phyloP scores from a whole-genome alignment of 2,888 invertebrate genomes.

The Cryptocephalus primarius region DNA sequence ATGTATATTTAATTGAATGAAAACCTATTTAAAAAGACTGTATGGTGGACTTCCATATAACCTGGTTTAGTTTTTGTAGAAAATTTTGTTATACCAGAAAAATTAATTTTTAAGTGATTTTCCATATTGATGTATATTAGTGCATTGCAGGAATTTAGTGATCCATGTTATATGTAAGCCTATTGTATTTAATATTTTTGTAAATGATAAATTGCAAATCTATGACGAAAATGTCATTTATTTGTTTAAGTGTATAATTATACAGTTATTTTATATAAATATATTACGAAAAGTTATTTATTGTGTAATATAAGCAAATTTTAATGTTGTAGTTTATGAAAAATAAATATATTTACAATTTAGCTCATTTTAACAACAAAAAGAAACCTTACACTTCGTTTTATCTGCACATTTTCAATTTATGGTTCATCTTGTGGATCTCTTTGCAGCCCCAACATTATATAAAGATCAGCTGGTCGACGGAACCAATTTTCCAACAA shows the following conservation, averaged over 20 bases:
- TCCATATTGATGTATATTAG: no score
- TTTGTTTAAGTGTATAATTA: background rate
- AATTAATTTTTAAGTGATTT: no score
- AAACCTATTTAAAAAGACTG: no score
- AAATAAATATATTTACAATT: background rate
- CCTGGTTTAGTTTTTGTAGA: no score
- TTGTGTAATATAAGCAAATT: background rate
- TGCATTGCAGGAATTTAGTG: no score
- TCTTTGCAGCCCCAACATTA: slow-evolving; percentile 30
- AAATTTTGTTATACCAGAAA: no score
- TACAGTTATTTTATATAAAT: background rate
- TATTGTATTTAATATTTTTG: background rate
- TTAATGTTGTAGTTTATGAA: no score
- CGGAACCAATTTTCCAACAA: slow-evolving; percentile 29
- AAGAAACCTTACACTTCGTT: background rate
- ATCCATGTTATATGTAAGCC: no score
- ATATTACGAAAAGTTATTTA: background rate
- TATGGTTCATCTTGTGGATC: slow-evolving; percentile 17
- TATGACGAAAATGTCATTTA: background rate
- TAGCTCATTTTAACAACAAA: background rate
- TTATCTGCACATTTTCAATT: slow-evolving; percentile 4
- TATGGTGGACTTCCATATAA: no score
- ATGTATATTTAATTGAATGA: no score
- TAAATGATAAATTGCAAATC: background rate
- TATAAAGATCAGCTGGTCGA: slow-evolving; percentile 30